Base-by-base conservation (phyloP, 2,113 vertebrate genomes). In the Oreocharis arfaki region DNA sequence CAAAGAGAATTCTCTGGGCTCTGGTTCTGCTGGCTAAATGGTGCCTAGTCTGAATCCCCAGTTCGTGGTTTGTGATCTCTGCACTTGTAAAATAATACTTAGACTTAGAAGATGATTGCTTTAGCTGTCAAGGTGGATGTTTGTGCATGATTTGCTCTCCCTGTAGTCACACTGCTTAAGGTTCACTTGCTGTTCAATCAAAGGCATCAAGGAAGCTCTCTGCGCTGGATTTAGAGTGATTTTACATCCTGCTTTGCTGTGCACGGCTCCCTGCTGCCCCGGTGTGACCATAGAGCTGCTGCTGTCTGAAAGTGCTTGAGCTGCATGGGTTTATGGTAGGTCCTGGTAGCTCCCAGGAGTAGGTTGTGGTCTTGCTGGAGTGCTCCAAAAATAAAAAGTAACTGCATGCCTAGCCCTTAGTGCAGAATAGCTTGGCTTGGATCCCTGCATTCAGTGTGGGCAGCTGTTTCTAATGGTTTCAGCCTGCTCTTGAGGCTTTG, bases 41-140 rank as follows among this genome's bases (percentile, higher is more conserved):
- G 13, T 84, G 24, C 33, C 11, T 75, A 8, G 4, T 52, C 11
- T 65, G 39, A 87, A 60, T 47, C n/a, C 41, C 3, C n/a, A 55
- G 56, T 67, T 87, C 0, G 0, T 55, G 47, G 56, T 67, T 87
- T 0, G 0, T 55, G 47, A 56, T 73, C 32, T 65, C 21, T 61
- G 30, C 87, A 33, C 32, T 77, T 60, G 28, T n/a, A 70, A 24
- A 56, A 37, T 24, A 71, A 4, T 32, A 21, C 44, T 84, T 39
- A 20, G 33, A 22, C 84, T 55, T 78, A 75, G 83, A 37, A 55
- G 12, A 23, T 30, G 19, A 61, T 55, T 64, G 33, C 35, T 50
- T 79, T 41, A 39, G 30, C 35, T 61, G 49, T 64, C 69, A 91
- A 20, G 47, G 50, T 89, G 32, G 37, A 76, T 84, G 30, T 32